Evolutionary conservation across 2,888 invertebrate genomes (phyloP).

Genomic region (Pterostichus niger): DNA sequence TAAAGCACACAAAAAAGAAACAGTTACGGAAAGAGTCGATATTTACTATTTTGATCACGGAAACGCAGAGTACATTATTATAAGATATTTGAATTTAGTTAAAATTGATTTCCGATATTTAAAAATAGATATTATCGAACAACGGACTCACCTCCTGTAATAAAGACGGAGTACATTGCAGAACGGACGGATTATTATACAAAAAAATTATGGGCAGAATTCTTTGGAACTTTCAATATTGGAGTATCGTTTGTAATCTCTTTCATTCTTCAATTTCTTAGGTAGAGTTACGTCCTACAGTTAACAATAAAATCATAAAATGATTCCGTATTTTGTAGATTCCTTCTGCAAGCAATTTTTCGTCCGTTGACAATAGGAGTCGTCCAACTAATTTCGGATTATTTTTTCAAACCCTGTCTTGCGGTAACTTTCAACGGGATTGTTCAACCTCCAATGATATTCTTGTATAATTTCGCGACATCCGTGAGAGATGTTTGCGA

Average conservation of each 20-base stretch:
- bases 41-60: constrained; percentile 86
- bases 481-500: constrained; percentile 82
- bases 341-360: constrained; percentile 80
- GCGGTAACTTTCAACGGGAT: constrained; percentile 83
- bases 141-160: constrained; percentile 82
- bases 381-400: constrained; percentile 83
- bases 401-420: constrained; percentile 83
- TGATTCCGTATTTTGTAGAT: constrained; percentile 73
- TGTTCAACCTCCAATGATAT: constrained; percentile 84
- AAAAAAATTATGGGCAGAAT: constrained; percentile 84
- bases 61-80: constrained; percentile 78
- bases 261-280: constrained; percentile 81
- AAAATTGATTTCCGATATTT: too few relatives aligned
- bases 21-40: constrained; percentile 77
- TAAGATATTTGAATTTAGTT: constrained; percentile 53
- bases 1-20: constrained; percentile 21
- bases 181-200: constrained; percentile 81
- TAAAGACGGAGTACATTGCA: constrained; percentile 79
- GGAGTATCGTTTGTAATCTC: constrained; percentile 81
- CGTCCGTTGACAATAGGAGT: constrained; percentile 82
- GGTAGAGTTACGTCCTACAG: constrained; percentile 72
- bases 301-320: neutral
- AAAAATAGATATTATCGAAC: constrained; percentile 80
- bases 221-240: constrained; percentile 83
- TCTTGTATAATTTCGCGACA: constrained; percentile 81